Base-by-base conservation (phyloP, 64 coral and sea anemone genomes). In the Actinia tenebrosa region DNA sequence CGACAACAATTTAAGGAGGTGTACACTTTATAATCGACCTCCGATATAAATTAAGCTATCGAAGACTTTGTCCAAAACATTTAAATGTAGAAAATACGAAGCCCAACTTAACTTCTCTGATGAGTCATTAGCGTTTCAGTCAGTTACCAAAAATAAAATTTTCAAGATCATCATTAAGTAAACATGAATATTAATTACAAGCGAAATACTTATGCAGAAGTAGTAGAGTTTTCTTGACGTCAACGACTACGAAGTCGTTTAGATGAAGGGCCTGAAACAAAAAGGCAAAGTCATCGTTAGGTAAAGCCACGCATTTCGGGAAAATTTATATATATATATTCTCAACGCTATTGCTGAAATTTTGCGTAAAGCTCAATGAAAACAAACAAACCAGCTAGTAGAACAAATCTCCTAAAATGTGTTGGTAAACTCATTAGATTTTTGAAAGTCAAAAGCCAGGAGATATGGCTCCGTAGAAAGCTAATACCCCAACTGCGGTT, bases 141-240 rank as follows among this genome's bases (percentile, higher is more conserved):
- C 80, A 53, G 4, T 75, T 30, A n/a, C n/a, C 69, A 8, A 75
- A 75, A 75, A 75, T 75, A 75, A 75, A 75, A 75, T 75, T 30
- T 75, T 3, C 22, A 11, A 23, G 63, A 22, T 75, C 25, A 7
- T 75, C 25, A 66, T 66, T 66, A 66, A 22, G 22, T 66, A 58
- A 22, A 66, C 20, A 30, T 75, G 69, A 75, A 75, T 61, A 85
- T 42, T 85, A 85, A 85, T 16, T 85, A 85, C 54, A 59, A 64
- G 93, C 60, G 68, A 99, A 99, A 83, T 95, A 91, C 92, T 99
- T 99, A 84, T 99, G 93, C 26, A 99, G 84, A 3, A 95, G 79
- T 2, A 92, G 86, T 2, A 99, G 86, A 44, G 94, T 95, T 62
- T 93, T 87, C 59, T 88, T 90, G 68, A 99, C 97, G 87, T 99